A percentile compares a stretch with the other conserved stretches of the same genome.
Conservation (phyloP, 1,140 invertebrate genomes). For the Sipha flava region DNA sequence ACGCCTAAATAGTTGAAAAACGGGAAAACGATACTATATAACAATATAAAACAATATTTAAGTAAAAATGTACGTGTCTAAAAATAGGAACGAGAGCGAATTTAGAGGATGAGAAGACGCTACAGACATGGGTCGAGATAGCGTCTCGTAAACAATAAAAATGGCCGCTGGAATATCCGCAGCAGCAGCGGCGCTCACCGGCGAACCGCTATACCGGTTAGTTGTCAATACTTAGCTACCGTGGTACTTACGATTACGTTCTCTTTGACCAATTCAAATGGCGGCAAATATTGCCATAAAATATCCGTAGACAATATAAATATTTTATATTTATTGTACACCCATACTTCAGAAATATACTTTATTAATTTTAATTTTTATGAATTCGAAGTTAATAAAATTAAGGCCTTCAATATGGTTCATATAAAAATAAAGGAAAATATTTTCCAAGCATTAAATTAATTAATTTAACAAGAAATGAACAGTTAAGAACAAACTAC, state of each 20-base stretch:
- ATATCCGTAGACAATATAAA: too few relatives aligned
- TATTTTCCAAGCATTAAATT: too few relatives aligned
- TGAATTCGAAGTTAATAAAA: too few relatives aligned
- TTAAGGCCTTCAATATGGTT: too few relatives aligned
- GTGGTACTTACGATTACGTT: background rate
- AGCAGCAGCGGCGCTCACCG: slow-evolving; percentile 22
- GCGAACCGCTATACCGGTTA: background rate
- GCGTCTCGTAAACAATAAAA: slow-evolving; percentile 33
- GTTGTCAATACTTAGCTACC: background rate
- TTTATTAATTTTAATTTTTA: too few relatives aligned
- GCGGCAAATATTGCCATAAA: too few relatives aligned
- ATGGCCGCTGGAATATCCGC: slow-evolving; percentile 31
- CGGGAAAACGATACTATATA: slow-evolving; percentile 4
- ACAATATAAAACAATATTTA: slow-evolving; percentile 23
- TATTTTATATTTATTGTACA: background rate
- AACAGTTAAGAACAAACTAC: too few relatives aligned
- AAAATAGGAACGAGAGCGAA: slow-evolving; percentile 30
- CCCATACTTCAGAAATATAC: too few relatives aligned
- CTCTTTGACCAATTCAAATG: background rate
- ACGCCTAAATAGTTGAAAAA: background rate
- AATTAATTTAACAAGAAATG: too few relatives aligned
- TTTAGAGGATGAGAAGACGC: slow-evolving; percentile 19
- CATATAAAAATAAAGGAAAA: too few relatives aligned
- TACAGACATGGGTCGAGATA: slow-evolving; percentile 23
- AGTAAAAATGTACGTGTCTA: slow-evolving; percentile 26